Percentiles rank a stretch among this genome's conserved stretches.
These are phyloP conservation scores for Drosophila falleni DNA, from an alignment of 2,888 invertebrate species.

Conservation along the genomic window DNA sequence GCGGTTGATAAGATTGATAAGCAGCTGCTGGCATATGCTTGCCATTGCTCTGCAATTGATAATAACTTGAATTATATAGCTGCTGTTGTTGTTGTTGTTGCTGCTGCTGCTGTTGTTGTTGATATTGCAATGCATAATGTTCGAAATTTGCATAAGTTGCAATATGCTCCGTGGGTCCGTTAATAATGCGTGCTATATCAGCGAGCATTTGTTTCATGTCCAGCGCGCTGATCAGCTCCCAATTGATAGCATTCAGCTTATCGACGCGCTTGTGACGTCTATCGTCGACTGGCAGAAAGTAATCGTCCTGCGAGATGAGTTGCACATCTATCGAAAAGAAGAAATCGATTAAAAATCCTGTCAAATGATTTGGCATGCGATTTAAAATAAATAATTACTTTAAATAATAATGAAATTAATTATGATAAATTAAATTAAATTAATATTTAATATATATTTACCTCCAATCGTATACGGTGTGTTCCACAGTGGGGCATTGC, in stretches of 20 bases:
- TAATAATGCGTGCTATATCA: constrained; percentile 86
- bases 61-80: constrained; percentile 64
- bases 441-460: too few species aligned
- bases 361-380: too few species aligned
- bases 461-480: constrained; percentile 82
- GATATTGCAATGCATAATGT: constrained; percentile 73
- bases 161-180: constrained; percentile 70
- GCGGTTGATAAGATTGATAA: constrained; percentile 46
- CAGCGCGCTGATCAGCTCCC: constrained; percentile 90
- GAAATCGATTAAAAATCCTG: too few species aligned
- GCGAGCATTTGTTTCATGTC: constrained; percentile 90
- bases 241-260: constrained; percentile 90
- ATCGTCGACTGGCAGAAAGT: constrained; percentile 89
- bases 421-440: too few species aligned
- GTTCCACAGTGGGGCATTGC: constrained; percentile 79
- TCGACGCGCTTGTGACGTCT: constrained; percentile 88
- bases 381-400: too few species aligned
- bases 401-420: too few species aligned
- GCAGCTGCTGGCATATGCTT: constrained; percentile 34
- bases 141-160: constrained; percentile 72
- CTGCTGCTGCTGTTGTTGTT: constrained; percentile 70
- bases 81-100: constrained; percentile 47
- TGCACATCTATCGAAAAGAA: constrained; percentile 77
- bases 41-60: constrained; percentile 48
- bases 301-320: constrained; percentile 91